phyloP scores from a whole-genome alignment of 2,888 invertebrate genomes.

The Eupithecia abbreviata region DNA sequence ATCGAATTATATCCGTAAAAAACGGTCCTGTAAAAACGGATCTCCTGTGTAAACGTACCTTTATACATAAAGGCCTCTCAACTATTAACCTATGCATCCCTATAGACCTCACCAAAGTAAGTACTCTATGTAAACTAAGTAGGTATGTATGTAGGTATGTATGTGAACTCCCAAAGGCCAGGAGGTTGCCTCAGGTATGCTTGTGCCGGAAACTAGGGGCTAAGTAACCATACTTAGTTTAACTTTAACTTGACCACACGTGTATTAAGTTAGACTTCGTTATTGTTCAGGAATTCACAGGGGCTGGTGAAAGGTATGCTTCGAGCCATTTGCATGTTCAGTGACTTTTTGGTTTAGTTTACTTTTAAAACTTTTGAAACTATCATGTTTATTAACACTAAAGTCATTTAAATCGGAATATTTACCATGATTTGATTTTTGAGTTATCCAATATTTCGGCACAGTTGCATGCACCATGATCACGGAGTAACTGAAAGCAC shows the following conservation, averaged over 20 bases:
- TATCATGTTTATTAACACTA: no score
- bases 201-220: conserved; percentile 2
- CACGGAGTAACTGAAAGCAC: no score
- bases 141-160: no score
- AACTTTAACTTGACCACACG: conserved; percentile 6
- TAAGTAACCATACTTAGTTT: conserved; percentile 2
- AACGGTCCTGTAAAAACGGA: no score
- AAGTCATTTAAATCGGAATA: no score
- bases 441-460: no score
- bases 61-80: not conserved
- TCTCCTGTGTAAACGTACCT: no score
- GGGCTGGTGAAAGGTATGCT: not conserved
- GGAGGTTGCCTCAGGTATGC: conserved; percentile 3
- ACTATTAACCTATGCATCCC: not conserved
- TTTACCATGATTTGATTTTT: no score
- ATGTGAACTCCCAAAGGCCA: conserved; percentile 4
- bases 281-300: conserved; percentile 2
- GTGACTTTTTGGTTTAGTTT: no score
- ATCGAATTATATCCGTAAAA: no score
- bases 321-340: not conserved
- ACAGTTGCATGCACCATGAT: no score
- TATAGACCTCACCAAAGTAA: not conserved
- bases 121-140: not conserved
- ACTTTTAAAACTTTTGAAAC: no score
- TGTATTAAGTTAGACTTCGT: not conserved